Conservation (phyloP, 2,797 vertebrate genomes). For the Hippopotamyrus pictus region DNA sequence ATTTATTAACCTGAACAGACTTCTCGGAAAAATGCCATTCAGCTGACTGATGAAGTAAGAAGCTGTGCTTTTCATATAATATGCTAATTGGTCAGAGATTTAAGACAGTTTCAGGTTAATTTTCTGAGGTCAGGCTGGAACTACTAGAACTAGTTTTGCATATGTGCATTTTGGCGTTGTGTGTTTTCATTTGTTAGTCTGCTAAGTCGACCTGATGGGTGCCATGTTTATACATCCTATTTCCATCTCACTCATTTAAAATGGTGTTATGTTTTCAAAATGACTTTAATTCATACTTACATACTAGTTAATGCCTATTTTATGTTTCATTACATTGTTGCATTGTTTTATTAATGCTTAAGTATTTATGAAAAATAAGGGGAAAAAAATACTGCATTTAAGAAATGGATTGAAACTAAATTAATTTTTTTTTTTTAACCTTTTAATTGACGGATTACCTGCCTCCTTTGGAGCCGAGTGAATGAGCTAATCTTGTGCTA, state of each 20-base stretch:
- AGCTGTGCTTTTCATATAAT: neutral
- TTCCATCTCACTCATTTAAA: neutral
- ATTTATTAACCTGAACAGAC: slow-evolving; percentile 47
- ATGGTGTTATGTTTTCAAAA: neutral
- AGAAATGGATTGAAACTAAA: slow-evolving; percentile 5
- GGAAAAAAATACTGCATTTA: neutral
- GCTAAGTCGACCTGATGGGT: neutral
- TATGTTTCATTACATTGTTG: neutral
- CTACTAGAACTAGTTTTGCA: neutral
- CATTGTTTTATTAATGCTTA: neutral
- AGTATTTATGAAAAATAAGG: neutral
- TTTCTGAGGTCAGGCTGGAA: neutral
- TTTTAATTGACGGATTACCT: slow-evolving; percentile 28
- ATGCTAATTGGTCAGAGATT: neutral
- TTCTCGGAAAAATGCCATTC: slow-evolving; percentile 5
- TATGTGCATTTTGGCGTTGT: neutral
- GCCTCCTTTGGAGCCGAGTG: slow-evolving; percentile 18
- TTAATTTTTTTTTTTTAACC: neutral
- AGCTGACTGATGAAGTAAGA: neutral
- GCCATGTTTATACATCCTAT: neutral
- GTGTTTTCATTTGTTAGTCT: neutral
- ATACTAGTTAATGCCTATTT: neutral
- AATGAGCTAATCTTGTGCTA: slow-evolving; percentile 35
- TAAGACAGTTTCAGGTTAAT: neutral
- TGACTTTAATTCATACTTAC: neutral